Evolutionary conservation across 2,888 invertebrate species (phyloP), one percentile per base, ranked within the genome.

Genomic region (Strigamia maritima): DNA sequence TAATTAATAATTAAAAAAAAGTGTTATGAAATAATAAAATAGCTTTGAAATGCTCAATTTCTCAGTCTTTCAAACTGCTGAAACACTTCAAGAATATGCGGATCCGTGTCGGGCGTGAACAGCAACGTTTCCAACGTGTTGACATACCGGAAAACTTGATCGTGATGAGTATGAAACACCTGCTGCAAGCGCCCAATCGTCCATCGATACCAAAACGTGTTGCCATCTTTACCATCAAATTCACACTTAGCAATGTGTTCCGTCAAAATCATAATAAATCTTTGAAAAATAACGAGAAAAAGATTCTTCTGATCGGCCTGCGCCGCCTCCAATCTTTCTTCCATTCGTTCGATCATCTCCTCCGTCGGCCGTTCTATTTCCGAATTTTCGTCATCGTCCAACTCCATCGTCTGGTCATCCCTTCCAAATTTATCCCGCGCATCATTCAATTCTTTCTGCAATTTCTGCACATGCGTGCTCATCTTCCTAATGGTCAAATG

Each of bases 251-350:
- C 94, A 83, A 98, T 90, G 88, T 98, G 97, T 86, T 98, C 97
- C 0, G 97, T 96, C 82, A 99, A 89, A 83, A 97, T 94, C 93
- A 98, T 97, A 82, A 98, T 98, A 88, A 99, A 98, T 80, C 98
- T 90, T 89, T 98, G 97, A 88, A 98, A 98, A 83, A 98, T 95
- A 86, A 98, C 97, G 81, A 98, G 91, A 87, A 98, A 98, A 81
- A 98, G 89, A 85, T 97, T 94, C 88, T 98, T 98, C 87, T 97
- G 97, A 87, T 98, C 97, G 82, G 95, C 95, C 87, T 97, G 96
- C 0, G 95, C 96, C 2, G 93, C 92, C 87, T 98, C 98, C 80
- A 97, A 86, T 80, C 93, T 92, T 86, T 98, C 97, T 86, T 98
- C 97, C 95, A 97, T 95, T 79, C 94, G 90, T 85, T 97, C 97